Evolutionary conservation across 2,113 vertebrate species (phyloP).

Genomic region (Herpailurus yagouaroundi): DNA sequence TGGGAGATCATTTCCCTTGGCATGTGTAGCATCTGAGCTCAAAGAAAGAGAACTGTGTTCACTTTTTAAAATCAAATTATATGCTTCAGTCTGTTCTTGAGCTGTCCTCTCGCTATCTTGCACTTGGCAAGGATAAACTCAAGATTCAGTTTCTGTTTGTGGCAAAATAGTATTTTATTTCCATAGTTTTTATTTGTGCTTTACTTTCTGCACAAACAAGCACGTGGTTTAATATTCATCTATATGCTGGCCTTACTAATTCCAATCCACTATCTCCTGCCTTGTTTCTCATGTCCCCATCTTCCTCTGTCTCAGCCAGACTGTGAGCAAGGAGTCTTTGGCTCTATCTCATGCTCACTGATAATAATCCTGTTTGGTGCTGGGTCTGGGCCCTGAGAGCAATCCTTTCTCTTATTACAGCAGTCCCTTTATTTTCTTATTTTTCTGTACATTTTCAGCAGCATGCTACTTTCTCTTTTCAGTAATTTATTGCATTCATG

Average conservation of each 20-base stretch:
- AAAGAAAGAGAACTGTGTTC: neutral
- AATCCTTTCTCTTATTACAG: neutral
- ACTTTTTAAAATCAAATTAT: slow-evolving; percentile 3
- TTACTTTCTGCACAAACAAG: neutral
- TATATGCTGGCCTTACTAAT: neutral
- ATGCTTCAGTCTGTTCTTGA: neutral
- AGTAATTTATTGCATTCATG: neutral
- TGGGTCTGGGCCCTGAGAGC: too few species aligned
- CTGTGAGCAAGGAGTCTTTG: neutral
- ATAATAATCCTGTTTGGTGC: neutral
- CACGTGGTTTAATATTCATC: neutral
- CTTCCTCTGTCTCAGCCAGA: neutral
- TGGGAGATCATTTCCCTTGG: neutral
- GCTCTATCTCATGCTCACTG: neutral
- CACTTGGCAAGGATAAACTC: neutral
- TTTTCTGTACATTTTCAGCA: neutral
- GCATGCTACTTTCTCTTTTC: neutral
- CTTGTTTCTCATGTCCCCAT: neutral
- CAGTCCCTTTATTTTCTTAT: neutral
- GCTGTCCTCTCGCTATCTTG: neutral
- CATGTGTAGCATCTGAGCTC: neutral
- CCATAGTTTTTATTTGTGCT: neutral
- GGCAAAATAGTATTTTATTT: neutral
- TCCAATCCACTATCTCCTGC: neutral
- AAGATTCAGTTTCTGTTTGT: neutral